A percentile compares a stretch with the other conserved stretches of the same genome.
Evolutionary conservation across 2,888 invertebrate species (phyloP).

Genomic region (Gari tellinella): DNA sequence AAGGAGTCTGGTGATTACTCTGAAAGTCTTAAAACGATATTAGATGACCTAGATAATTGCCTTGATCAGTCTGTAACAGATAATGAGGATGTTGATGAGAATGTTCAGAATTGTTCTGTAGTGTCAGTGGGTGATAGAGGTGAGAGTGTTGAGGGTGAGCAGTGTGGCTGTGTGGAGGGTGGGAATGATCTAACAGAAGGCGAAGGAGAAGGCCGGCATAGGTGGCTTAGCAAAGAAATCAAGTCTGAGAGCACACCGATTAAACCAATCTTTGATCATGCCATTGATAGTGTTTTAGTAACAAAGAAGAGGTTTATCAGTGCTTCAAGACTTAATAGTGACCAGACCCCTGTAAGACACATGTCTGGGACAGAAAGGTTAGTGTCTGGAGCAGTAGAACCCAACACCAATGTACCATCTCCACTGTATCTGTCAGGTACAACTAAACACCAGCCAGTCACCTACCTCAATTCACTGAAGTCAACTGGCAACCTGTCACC

Average conservation of each 20-base stretch:
- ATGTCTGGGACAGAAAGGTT: background rate
- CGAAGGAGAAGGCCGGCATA: too few relatives aligned
- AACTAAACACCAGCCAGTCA: constrained; percentile 26
- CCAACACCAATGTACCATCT: background rate
- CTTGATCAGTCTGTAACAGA: constrained; percentile 11
- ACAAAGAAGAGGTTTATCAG: constrained; percentile 45
- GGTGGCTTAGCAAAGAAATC: too few relatives aligned
- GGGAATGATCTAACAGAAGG: too few relatives aligned
- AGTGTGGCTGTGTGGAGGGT: too few relatives aligned
- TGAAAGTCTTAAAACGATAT: constrained; percentile 19
- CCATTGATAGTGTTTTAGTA: constrained; percentile 52
- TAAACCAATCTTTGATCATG: constrained; percentile 28
- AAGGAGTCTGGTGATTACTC: constrained; percentile 10
- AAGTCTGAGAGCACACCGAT: background rate
- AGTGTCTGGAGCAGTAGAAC: background rate
- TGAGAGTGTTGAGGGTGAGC: too few relatives aligned
- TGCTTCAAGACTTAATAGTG: constrained; percentile 9
- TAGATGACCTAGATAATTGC: constrained; percentile 40
- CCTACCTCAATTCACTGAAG: constrained; percentile 61
- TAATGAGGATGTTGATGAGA: too few relatives aligned
- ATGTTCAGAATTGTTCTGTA: too few relatives aligned
- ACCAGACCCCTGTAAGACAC: constrained; percentile 13
- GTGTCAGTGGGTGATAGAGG: too few relatives aligned
- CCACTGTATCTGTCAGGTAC: background rate
- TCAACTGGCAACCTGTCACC: constrained; percentile 63